A percentile compares a stretch with the other conserved stretches of the same genome.
Conservation (phyloP, 2,888 invertebrate species). For the Nymphalis c-album region DNA sequence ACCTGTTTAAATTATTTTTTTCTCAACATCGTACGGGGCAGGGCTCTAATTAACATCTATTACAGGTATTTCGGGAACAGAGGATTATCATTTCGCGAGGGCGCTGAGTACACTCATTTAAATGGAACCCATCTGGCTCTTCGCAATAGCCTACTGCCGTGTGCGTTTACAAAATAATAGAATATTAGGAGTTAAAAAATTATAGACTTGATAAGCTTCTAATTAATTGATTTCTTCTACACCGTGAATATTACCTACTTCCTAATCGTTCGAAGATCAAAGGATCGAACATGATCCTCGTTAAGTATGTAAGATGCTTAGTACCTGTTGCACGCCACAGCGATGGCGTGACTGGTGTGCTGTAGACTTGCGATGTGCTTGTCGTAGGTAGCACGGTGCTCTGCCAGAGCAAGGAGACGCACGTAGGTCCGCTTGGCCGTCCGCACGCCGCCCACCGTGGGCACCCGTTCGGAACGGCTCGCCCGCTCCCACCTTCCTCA, state of each 20-base stretch:
- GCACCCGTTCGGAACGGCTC: constrained; percentile 79
- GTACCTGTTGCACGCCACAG: constrained; percentile 1
- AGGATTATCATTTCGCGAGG: constrained; percentile 77
- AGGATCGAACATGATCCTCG: constrained; percentile 3
- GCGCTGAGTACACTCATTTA: constrained; percentile 80
- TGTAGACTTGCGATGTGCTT: constrained; percentile 20
- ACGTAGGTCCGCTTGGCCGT: constrained; percentile 33
- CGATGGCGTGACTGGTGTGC: background rate
- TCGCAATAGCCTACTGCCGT: constrained; percentile 11
- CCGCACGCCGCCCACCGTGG: constrained; percentile 75
- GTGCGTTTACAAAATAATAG: background rate
- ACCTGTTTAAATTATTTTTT: constrained; percentile 79
- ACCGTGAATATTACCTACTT: background rate
- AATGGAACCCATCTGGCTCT: constrained; percentile 51
- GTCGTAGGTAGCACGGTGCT: constrained; percentile 43
- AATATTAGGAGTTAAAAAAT: background rate
- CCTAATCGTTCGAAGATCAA: background rate
- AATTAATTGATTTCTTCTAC: background rate
- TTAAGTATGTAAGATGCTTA: background rate
- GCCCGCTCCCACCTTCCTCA: constrained; percentile 56
- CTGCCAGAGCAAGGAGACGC: constrained; percentile 52
- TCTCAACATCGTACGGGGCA: constrained; percentile 67
- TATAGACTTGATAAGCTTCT: background rate
- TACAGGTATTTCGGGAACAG: constrained; percentile 77
- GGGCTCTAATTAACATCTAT: constrained; percentile 79